Base-by-base conservation (phyloP, 2,888 invertebrate genomes). In the Mystacides longicornis region DNA sequence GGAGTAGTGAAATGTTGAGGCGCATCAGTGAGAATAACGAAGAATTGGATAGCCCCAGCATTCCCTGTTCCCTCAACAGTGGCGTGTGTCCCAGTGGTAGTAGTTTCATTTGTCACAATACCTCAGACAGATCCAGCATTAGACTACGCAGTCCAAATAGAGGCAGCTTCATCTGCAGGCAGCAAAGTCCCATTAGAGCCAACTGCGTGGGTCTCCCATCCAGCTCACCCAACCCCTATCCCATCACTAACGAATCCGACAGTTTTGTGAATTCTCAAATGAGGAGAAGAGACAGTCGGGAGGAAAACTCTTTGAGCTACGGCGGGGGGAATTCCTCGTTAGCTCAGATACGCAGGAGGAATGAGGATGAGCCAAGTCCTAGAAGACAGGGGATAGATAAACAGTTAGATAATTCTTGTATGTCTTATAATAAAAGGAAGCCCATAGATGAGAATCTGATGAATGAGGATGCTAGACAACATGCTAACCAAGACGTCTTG, bases 121-220 rank as follows among this genome's bases (percentile, higher is more conserved):
- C 21, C 19, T 18, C 20, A 3, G 54, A 55, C 14, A 42, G 55
- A 1, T 42, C 55, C 22, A 57, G 57, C 52, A 49, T 57, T n/a
- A 53, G 58, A 19, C 42, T 56, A 4, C 49, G 52, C 42, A 58
- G 56, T 52, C 56, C 57, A 1, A 60, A 55, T 21, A 43, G 60
- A 23, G 45, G 51, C 19, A 60, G 60, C 37, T 54, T 60, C 19
- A 47, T 54, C 14, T 52, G 52, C 23, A 37, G 52, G 11, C 51
- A 46, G 4, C 56, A 54, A 20, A 43, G 43, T 20, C 50, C 54
- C 21, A 49, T 27, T 22, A 42, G 51, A 16, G 53, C 53, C 7
- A 54, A 55, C 23, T 58, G 55, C 18, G 51, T 56, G 23, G 58
- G 58, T 2, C 43, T 60, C 18, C 58, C 60, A 2, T 33, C 43